A percentile compares a stretch with the other conserved stretches of the same genome.
Conservation (phyloP, 2,797 vertebrate species). For the Scarus forsteni region DNA sequence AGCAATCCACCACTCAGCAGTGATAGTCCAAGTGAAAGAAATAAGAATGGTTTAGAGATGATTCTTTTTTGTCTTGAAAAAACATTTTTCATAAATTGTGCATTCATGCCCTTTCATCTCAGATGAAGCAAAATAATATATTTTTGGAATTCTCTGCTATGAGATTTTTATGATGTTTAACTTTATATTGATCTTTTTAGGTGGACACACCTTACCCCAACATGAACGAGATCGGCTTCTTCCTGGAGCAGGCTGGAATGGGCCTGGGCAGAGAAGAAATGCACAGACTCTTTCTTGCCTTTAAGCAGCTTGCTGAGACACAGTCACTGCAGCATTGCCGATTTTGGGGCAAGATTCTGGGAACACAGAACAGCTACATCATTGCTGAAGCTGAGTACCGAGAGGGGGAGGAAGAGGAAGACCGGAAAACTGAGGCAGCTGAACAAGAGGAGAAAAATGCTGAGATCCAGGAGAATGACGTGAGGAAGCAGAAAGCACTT, state of each 20-base stretch:
- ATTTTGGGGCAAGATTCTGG: conserved; percentile 96
- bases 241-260: conserved; percentile 92
- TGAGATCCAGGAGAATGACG: conserved; percentile 62
- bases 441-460: conserved; percentile 57
- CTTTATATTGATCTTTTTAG: conserved; percentile 62
- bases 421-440: conserved; percentile 71
- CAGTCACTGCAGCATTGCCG: conserved; percentile 87
- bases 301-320: conserved; percentile 88
- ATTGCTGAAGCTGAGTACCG: conserved; percentile 88
- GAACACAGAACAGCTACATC: conserved; percentile 89
- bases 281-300: conserved; percentile 89
- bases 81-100: too few relatives aligned
- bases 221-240: conserved; percentile 89
- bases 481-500: conserved; percentile 23
- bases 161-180: not conserved
- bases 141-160: not conserved
- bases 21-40: too few relatives aligned
- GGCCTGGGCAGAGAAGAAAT: conserved; percentile 89
- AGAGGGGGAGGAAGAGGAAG: conserved; percentile 84
- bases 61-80: too few relatives aligned
- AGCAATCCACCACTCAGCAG: too few relatives aligned
- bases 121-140: not conserved
- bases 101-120: not conserved
- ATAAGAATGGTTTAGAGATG: too few relatives aligned
- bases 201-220: conserved; percentile 86